Conservation (phyloP, 2,113 vertebrate species). For the Cyanistes caeruleus region DNA sequence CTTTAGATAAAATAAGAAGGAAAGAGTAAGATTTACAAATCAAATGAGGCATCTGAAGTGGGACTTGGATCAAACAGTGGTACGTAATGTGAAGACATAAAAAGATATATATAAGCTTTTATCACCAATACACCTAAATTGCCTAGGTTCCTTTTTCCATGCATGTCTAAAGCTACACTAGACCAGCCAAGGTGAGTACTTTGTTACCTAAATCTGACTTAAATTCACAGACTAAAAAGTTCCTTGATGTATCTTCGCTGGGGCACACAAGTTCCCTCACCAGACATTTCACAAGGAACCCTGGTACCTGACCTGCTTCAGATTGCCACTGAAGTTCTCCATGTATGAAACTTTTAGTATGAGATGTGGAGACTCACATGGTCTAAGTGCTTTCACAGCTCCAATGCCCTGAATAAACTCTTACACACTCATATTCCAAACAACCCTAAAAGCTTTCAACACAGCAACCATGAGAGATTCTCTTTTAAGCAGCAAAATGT, state of each 20-base stretch:
- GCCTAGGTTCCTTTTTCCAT: not conserved
- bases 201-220: not conserved
- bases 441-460: not conserved
- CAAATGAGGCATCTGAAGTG: not conserved
- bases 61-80: not conserved
- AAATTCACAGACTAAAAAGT: not conserved
- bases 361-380: not conserved
- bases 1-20: not conserved
- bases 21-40: constrained; percentile 5
- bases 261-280: not conserved
- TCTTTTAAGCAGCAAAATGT: not conserved
- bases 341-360: accelerated
- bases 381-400: not conserved
- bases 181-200: not conserved
- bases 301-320: not conserved
- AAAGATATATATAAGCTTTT: not conserved
- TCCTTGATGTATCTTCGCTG: not conserved
- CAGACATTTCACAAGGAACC: not conserved
- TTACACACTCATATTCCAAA: not conserved
- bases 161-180: not conserved
- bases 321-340: not conserved
- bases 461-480: not conserved
- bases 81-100: not conserved
- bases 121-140: not conserved
- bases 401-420: not conserved